Percentiles rank a stretch among this genome's conserved stretches.
Evolutionary conservation across 2,797 vertebrate species (phyloP).

Genomic region (Chaetophractus vellerosus): DNA sequence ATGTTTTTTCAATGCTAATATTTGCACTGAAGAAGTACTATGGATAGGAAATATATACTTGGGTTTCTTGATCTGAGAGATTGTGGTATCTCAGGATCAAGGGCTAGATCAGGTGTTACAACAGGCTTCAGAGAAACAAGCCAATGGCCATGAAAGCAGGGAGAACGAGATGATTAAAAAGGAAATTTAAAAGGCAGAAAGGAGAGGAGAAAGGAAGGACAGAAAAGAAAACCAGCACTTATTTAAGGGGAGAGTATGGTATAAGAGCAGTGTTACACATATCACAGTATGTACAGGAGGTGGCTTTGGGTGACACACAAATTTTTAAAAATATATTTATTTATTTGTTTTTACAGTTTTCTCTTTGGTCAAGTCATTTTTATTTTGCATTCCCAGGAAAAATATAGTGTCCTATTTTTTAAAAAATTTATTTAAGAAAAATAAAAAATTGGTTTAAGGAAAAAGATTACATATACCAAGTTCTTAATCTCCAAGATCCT

Average conservation of each 20-base stretch:
- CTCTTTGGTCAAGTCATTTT: slow-evolving; percentile 26
- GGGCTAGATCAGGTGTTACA: neutral
- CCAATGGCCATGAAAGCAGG: neutral
- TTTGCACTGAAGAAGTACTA: neutral
- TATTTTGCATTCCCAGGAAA: slow-evolving; percentile 36
- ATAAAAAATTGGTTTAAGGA: neutral
- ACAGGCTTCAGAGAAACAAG: neutral
- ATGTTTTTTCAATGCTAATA: neutral
- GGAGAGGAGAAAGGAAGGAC: neutral
- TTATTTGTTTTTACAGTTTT: slow-evolving; percentile 2
- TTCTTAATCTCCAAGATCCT: slow-evolving; percentile 31
- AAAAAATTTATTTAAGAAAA: slow-evolving; percentile 6
- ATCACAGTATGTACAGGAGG: neutral
- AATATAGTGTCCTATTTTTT: neutral
- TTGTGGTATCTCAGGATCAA: neutral
- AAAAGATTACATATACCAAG: neutral
- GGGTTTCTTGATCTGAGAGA: neutral
- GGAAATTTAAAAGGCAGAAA: neutral
- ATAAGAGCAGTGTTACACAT: neutral
- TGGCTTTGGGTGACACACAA: neutral
- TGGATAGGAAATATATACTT: neutral
- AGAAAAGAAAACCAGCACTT: neutral
- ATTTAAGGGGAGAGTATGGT: neutral
- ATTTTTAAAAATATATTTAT: slow-evolving; percentile 9
- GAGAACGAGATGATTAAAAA: neutral